A percentile compares a stretch with the other conserved stretches of the same genome.
Conservation (phyloP, 2,113 vertebrate genomes). For the Motacilla alba region DNA sequence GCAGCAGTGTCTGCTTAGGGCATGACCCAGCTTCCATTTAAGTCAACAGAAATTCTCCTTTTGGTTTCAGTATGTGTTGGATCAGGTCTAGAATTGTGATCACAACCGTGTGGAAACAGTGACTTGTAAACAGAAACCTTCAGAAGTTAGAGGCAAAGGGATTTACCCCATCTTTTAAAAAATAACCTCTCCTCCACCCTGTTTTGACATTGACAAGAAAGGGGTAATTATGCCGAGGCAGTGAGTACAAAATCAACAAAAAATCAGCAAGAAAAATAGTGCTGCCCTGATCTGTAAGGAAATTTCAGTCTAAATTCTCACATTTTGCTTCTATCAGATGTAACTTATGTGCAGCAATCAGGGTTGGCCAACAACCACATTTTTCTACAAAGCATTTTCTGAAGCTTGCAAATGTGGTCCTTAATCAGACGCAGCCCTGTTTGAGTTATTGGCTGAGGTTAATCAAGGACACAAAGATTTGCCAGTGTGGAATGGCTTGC, state of each 20-base stretch:
- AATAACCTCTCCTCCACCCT: background rate
- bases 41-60: background rate
- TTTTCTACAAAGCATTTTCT: background rate
- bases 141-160: background rate
- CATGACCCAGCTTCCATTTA: background rate
- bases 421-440: background rate
- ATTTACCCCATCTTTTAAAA: background rate
- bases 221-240: background rate
- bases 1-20: background rate
- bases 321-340: background rate
- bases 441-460: background rate
- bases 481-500: background rate
- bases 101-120: background rate
- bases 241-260: background rate
- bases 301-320: background rate
- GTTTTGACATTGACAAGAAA: background rate
- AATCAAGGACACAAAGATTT: background rate
- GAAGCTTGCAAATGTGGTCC: background rate
- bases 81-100: background rate
- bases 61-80: background rate
- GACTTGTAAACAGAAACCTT: background rate
- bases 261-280: constrained; percentile 5
- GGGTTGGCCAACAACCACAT: background rate
- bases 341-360: background rate
- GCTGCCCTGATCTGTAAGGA: background rate